Evolutionary conservation across 2,113 vertebrate genomes (phyloP), one percentile per base, ranked within the genome.

Genomic region (Alethe castanea): DNA sequence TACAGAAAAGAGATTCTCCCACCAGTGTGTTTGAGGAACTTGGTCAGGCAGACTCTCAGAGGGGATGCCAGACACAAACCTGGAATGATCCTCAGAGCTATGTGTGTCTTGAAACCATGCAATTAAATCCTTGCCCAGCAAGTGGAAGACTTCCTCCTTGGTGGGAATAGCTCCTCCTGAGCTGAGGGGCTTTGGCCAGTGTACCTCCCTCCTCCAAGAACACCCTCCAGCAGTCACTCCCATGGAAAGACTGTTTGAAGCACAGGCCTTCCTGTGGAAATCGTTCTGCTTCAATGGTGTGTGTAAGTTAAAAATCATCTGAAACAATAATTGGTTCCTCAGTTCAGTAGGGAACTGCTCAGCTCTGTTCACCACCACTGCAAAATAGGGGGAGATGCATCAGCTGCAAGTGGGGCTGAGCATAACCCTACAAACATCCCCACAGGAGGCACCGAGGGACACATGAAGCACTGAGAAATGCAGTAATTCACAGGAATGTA

Each of bases 61-160:
- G 31, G 28, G 19, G 8, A 6, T 40, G 52, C 11, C 53, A 47
- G 44, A 5, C 6, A 18, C 23, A 29, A 56, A 78, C 20, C 1
- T 22, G 19, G n/a, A 67, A 52, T 17, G 6, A 48, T 62, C 35
- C 52, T 40, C 31, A 16, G 10, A 45, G 38, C 31, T n/a, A 1
- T 5, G 3, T 2, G 3, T 29, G 16, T 44, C 25, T 38, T 14
- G 3, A 40, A 48, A 38, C 19, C 14, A 33, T 1, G 3, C 4
- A 14, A 19, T 19, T 44, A 47, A 52, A 47, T 48, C 17, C 11
- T 61, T 17, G 7, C 15, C 56, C 22, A 40, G 70, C 40, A 53
- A 59, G 29, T 28, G 28, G 18, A 44, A 89, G 8, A 5, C 24
- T 59, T 60, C 16, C 9, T 54, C 14, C 9, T 28, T 2, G 2